Conservation (phyloP, 1,140 invertebrate genomes). For the Eriosoma lanigerum region DNA sequence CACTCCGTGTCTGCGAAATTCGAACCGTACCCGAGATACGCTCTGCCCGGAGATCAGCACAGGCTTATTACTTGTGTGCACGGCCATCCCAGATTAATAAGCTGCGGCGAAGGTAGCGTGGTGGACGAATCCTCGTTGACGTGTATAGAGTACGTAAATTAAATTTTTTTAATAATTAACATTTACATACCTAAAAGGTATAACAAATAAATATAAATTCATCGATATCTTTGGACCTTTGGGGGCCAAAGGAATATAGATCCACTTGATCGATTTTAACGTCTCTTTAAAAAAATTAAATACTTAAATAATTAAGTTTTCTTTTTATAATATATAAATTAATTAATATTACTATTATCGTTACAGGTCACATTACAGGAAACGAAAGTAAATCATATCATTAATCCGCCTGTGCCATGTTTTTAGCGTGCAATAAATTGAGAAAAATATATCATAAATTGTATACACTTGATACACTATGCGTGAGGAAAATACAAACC, state of each 20-base stretch:
- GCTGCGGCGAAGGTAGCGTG: constrained; percentile 81
- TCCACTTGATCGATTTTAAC: too few relatives aligned
- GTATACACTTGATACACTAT: too few relatives aligned
- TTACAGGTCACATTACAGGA: constrained; percentile 45
- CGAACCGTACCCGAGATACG: constrained; percentile 86
- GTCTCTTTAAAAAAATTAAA: too few relatives aligned
- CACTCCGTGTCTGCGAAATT: constrained; percentile 78
- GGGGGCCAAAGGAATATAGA: too few relatives aligned
- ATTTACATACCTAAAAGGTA: too few relatives aligned
- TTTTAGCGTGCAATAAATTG: neutral
- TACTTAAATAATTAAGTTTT: too few relatives aligned
- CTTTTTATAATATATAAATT: too few relatives aligned
- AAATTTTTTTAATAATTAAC: too few relatives aligned
- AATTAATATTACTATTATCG: too few relatives aligned
- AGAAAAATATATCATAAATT: neutral
- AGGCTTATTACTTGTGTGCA: constrained; percentile 86
- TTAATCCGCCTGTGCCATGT: constrained; percentile 16
- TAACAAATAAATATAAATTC: too few relatives aligned
- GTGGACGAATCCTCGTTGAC: constrained; percentile 80
- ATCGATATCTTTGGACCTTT: too few relatives aligned
- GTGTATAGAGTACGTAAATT: constrained; percentile 73
- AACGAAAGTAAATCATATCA: constrained; percentile 29
- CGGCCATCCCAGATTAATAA: constrained; percentile 78
- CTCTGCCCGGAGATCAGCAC: constrained; percentile 79
- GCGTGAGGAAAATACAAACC: too few relatives aligned